These are phyloP conservation scores for Coturnix japonica DNA, from an alignment of 2,113 vertebrate genomes.

Conservation along the genomic window DNA sequence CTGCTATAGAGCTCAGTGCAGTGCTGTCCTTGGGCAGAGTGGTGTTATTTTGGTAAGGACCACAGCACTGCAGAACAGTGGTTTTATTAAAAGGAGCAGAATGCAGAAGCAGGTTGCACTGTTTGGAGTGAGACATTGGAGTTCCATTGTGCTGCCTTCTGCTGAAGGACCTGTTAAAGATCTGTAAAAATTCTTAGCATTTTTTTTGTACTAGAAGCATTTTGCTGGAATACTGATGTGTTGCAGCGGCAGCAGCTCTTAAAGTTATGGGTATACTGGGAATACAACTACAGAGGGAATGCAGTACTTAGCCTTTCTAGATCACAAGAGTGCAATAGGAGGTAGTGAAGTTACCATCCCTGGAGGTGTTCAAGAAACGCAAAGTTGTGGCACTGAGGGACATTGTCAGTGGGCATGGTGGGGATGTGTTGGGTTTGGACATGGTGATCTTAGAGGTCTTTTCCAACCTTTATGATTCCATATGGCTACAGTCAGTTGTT, in stretches of 20 bases:
- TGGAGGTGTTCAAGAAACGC: no score
- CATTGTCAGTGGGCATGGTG: no score
- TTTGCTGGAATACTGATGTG: not conserved
- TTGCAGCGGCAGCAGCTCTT: not conserved
- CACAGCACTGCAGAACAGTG: not conserved
- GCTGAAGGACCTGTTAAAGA: not conserved
- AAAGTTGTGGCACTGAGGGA: no score
- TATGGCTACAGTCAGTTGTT: not conserved
- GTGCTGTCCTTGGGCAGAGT: not conserved
- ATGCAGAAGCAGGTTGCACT: not conserved
- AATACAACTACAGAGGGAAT: fast-evolving
- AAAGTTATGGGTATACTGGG: fast-evolving
- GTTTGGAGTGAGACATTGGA: not conserved
- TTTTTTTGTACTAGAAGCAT: not conserved
- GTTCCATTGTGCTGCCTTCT: not conserved
- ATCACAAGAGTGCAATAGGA: not conserved
- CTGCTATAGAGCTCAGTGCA: not conserved
- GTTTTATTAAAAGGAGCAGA: not conserved
- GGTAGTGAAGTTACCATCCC: no score
- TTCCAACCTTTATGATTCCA: not conserved
- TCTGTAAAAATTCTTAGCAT: not conserved
- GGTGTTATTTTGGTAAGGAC: not conserved
- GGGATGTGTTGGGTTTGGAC: no score
- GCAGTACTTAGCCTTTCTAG: not conserved
- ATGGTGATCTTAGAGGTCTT: no score